These are phyloP conservation scores for Prionailurus bengalensis DNA, from an alignment of 2,113 vertebrate species.

Conservation along the genomic window DNA sequence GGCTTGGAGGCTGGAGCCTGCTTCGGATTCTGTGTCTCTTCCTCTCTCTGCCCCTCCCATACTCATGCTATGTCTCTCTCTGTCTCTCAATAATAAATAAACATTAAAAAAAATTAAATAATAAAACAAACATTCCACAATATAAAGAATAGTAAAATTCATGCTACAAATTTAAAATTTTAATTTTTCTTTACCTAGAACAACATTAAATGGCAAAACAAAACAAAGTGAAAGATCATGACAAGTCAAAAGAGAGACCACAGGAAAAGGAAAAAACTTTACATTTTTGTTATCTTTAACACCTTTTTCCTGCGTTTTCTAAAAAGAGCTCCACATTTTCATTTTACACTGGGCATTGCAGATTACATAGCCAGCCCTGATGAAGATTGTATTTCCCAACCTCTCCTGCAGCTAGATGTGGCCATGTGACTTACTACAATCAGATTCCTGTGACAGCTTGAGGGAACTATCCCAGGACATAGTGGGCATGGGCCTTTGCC, in stretches of 20 bases:
- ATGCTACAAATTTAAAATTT: slow-evolving; percentile 26
- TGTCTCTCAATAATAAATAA: not conserved
- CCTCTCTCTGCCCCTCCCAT: not conserved
- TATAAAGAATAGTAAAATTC: not conserved
- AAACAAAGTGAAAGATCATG: not conserved
- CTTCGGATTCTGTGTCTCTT: not conserved
- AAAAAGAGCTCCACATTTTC: not conserved
- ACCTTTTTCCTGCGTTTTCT: not conserved
- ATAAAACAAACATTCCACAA: too few relatives aligned
- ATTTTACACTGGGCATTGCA: not conserved
- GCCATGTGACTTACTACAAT: not conserved
- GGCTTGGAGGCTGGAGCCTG: too few relatives aligned
- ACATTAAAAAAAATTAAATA: not conserved
- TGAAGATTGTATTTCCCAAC: not conserved
- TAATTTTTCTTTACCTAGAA: not conserved
- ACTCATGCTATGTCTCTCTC: not conserved
- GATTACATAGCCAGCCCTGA: not conserved
- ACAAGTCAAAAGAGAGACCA: not conserved
- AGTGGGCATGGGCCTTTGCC: not conserved
- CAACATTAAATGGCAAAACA: not conserved
- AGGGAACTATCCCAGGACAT: not conserved
- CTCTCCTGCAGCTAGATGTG: not conserved
- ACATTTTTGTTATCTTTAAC: not conserved
- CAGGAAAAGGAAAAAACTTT: not conserved
- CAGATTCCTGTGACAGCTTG: not conserved